Evolutionary conservation across 2,113 vertebrate species (phyloP).

Genomic region (Tonatia bakeri): DNA sequence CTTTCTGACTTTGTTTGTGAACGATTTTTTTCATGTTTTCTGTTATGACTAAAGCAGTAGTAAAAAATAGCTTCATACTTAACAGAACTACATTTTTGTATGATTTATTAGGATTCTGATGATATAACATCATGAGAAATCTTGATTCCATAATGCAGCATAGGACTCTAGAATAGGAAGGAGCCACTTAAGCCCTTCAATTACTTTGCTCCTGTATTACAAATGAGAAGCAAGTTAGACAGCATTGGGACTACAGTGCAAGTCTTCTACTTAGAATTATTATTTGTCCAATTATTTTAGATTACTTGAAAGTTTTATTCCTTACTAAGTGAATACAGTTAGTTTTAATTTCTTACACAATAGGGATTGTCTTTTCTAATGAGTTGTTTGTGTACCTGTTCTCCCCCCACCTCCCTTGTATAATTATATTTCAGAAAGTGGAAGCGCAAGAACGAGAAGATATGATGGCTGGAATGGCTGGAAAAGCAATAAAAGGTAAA

Average conservation of each 20-base stretch:
- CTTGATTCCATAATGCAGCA: background rate
- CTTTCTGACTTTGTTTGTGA: background rate
- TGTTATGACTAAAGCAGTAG: background rate
- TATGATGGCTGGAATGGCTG: constrained; percentile 82
- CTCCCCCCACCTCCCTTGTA: background rate
- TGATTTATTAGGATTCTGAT: background rate
- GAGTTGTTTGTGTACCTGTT: background rate
- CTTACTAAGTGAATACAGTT: background rate
- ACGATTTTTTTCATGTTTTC: background rate
- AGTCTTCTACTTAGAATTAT: background rate
- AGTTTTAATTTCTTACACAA: background rate
- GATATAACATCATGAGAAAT: background rate
- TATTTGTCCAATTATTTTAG: background rate
- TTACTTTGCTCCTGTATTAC: background rate
- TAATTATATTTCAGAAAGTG: constrained; percentile 82
- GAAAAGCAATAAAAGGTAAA: constrained; percentile 97
- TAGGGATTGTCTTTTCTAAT: background rate
- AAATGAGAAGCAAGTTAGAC: background rate
- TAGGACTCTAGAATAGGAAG: background rate
- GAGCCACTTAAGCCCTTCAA: background rate
- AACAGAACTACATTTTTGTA: background rate
- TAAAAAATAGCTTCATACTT: constrained; percentile 8
- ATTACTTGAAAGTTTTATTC: constrained; percentile 7
- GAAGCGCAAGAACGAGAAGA: constrained; percentile 93
- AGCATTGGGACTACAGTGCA: background rate